Evolutionary conservation across 2,113 vertebrate genomes (phyloP).

Genomic region (Perca schrenkii): DNA sequence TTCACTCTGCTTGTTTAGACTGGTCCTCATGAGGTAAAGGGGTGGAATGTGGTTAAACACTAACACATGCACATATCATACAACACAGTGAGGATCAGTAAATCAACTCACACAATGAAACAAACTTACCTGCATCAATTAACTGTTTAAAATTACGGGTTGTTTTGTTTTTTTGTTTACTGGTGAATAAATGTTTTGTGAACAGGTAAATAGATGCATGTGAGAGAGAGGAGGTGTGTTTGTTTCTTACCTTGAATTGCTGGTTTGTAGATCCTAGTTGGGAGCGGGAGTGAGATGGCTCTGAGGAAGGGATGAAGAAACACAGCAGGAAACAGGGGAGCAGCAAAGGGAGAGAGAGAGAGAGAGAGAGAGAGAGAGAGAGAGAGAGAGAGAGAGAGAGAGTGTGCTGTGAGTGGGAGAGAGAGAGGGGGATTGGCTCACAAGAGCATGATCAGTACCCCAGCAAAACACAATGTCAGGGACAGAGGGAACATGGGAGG

Average conservation of each 20-base stretch:
- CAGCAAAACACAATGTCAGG: conserved; percentile 37
- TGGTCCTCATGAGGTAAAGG: conserved; percentile 19
- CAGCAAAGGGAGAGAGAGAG: neutral
- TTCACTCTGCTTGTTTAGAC: conserved; percentile 47
- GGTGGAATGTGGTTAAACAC: neutral
- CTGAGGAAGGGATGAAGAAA: conserved; percentile 19
- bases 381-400: conserved; percentile 5
- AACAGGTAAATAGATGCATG: neutral
- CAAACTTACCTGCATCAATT: neutral
- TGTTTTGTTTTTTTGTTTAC: too few relatives aligned
- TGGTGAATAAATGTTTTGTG: neutral
- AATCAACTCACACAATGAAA: neutral
- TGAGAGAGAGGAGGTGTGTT: neutral
- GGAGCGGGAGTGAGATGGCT: conserved; percentile 1
- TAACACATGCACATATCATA: neutral
- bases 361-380: neutral
- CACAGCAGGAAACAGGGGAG: conserved; percentile 29
- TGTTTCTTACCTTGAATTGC: conserved; percentile 70
- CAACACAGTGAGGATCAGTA: neutral
- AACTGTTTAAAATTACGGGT: neutral
- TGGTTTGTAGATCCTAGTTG: conserved; percentile 13
- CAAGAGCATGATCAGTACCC: conserved; percentile 60
- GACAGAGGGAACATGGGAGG: conserved; percentile 58
- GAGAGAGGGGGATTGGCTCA: conserved; percentile 60
- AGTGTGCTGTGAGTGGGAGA: conserved; percentile 29